Conservation (phyloP, 2,888 invertebrate genomes). For the Brachylomia viminalis region DNA sequence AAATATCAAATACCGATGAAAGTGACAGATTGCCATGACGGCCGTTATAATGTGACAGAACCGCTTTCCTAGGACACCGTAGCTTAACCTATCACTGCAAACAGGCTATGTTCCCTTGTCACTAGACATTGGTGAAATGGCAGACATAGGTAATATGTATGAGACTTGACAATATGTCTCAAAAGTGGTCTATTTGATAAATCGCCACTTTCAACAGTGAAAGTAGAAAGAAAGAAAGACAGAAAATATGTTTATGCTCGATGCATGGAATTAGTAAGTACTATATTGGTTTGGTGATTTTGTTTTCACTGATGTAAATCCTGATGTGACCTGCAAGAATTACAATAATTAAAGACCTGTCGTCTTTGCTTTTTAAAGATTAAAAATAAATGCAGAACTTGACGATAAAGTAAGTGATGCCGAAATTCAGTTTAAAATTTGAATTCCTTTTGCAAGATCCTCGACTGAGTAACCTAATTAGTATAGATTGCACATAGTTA, state of each 20-base stretch:
- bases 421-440: conserved; percentile 18
- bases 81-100: background rate
- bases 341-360: background rate
- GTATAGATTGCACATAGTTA: conserved; percentile 19
- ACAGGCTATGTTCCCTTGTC: background rate
- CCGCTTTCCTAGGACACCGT: too few species aligned
- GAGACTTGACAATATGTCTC: background rate
- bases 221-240: background rate
- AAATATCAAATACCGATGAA: too few species aligned
- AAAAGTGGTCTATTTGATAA: background rate
- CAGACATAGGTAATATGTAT: background rate
- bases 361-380: background rate
- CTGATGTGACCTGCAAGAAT: too few species aligned
- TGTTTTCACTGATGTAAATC: background rate
- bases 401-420: background rate
- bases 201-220: background rate
- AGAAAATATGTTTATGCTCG: background rate
- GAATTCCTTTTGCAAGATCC: conserved; percentile 6
- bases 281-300: background rate
- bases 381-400: background rate
- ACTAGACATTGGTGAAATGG: background rate
- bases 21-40: too few species aligned
- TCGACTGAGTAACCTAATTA: conserved; percentile 7
- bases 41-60: too few species aligned
- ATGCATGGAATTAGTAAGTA: background rate